A percentile compares a stretch with the other conserved stretches of the same genome.
Evolutionary conservation across 2,888 invertebrate genomes (phyloP).

Genomic region (Drosophila leonis): DNA sequence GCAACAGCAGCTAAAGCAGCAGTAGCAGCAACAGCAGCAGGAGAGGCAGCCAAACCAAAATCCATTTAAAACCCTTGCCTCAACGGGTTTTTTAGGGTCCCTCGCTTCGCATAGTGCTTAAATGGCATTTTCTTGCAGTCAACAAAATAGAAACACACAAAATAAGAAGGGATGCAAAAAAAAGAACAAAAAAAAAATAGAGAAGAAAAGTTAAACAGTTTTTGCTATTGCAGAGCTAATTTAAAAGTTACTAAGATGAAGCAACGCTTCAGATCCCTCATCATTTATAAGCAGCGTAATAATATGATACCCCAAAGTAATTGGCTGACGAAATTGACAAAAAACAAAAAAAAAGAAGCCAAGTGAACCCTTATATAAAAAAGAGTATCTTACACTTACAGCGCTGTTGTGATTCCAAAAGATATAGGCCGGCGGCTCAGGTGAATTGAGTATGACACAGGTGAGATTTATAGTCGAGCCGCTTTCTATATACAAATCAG

Average conservation of each 20-base stretch:
- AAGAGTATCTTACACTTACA: slow-evolving; percentile 87
- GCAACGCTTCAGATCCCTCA: slow-evolving; percentile 45
- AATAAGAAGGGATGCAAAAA: slow-evolving; percentile 25
- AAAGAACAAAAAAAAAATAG: slow-evolving; percentile 4
- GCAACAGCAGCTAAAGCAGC: neutral
- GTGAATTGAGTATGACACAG: slow-evolving; percentile 95
- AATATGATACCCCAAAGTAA: slow-evolving; percentile 69
- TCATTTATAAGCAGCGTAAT: slow-evolving; percentile 51
- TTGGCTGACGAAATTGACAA: slow-evolving; percentile 56
- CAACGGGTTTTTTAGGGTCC: slow-evolving; percentile 39
- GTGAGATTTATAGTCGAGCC: slow-evolving; percentile 97
- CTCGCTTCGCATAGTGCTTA: slow-evolving; percentile 58
- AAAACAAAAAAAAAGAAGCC: too few species aligned
- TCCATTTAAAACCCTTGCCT: slow-evolving; percentile 71
- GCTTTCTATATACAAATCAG: slow-evolving; percentile 96
- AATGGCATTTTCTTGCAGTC: slow-evolving; percentile 71
- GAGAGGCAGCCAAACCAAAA: slow-evolving; percentile 52
- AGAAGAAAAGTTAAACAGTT: slow-evolving; percentile 44
- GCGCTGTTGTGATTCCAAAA: slow-evolving; percentile 98
- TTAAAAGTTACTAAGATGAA: slow-evolving; percentile 78
- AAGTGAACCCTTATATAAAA: neutral
- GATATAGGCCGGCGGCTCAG: slow-evolving; percentile 96
- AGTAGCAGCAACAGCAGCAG: neutral
- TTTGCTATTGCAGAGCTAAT: slow-evolving; percentile 66
- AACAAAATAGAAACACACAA: slow-evolving; percentile 50